Evolutionary conservation across 2,888 invertebrate genomes (phyloP), one percentile per base, ranked within the genome.

Genomic region (Eupeodes luniger): DNA sequence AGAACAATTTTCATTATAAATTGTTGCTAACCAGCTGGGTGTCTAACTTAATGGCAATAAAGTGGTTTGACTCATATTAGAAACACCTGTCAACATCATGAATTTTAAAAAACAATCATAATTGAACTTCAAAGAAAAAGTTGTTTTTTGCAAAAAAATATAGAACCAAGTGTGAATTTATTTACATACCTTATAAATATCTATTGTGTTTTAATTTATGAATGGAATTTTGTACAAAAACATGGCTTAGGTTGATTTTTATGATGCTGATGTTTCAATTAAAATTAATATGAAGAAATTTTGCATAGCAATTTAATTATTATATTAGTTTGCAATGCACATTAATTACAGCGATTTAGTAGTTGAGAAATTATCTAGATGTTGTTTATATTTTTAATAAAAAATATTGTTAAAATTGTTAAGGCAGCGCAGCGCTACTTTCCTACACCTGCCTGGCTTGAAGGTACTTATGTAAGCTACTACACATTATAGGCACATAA

Each of bases 61-160:
- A 70, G 51, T 67, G 5, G 57, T 55, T 59, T n/a, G 14, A 78
- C 69, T 78, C n/a, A 51, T 19, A 64, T 76, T 72, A 72, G 69
- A 84, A 51, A 81, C 85, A 88, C 85, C 87, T 88, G 87, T 88
- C 77, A 75, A 47, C 47, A 74, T 69, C 85, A 88, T 85, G 85
- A 85, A 88, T 80, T 69, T 81, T 74, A 84, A 81, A 19, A 44
- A 66, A 59, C 69, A 76, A 77, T 83, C 47, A 69, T 82, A 70
- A 64, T 61, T 55, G 62, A 59, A 64, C 14, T 49, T 47, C 34
- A 36, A 62, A 66, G 27, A 62, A 75, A 80, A 80, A 75, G 62
- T 55, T 40, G 80, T 70, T 75, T 57, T 47, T 47, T 19, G 11
- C n/a, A 44, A 19, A 14, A 10, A 51, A 67, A 51, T 75, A 75